Percentiles rank a stretch among this genome's conserved stretches.
phyloP scores from a whole-genome alignment of 2,113 vertebrate species.

The Nipponia nippon region DNA sequence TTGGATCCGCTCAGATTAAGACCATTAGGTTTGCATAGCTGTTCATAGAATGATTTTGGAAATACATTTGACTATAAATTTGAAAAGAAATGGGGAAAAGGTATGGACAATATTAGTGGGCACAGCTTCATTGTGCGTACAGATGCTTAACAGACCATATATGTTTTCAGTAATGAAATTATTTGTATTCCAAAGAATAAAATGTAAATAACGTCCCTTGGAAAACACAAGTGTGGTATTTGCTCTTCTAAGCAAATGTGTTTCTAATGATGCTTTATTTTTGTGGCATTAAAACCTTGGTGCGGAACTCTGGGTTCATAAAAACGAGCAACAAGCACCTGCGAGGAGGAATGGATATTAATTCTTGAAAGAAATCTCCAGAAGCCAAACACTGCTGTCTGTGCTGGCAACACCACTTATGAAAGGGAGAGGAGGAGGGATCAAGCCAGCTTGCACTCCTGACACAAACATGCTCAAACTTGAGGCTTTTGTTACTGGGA shows the following conservation, averaged over 20 bases:
- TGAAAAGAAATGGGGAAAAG: neutral
- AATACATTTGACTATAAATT: rapidly evolving
- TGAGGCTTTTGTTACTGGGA: neutral
- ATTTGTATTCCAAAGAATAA: neutral
- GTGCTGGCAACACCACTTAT: rapidly evolving
- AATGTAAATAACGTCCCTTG: neutral
- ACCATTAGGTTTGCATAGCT: neutral
- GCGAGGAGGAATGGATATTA: neutral
- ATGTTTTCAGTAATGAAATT: neutral
- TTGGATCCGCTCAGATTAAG: neutral
- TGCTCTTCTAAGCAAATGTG: neutral
- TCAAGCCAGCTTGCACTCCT: neutral
- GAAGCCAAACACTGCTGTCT: neutral
- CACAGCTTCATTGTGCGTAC: neutral
- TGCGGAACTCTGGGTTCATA: neutral
- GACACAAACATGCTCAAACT: neutral
- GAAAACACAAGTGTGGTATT: neutral
- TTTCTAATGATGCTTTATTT: neutral
- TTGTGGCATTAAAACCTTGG: neutral
- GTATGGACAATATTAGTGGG: neutral
- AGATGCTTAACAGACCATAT: neutral
- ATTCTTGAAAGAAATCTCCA: neutral
- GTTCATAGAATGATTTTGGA: neutral
- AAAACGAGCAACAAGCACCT: neutral
- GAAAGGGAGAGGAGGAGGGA: neutral